phyloP scores from a whole-genome alignment of 2,888 invertebrate species.

The Erebia ligea region DNA sequence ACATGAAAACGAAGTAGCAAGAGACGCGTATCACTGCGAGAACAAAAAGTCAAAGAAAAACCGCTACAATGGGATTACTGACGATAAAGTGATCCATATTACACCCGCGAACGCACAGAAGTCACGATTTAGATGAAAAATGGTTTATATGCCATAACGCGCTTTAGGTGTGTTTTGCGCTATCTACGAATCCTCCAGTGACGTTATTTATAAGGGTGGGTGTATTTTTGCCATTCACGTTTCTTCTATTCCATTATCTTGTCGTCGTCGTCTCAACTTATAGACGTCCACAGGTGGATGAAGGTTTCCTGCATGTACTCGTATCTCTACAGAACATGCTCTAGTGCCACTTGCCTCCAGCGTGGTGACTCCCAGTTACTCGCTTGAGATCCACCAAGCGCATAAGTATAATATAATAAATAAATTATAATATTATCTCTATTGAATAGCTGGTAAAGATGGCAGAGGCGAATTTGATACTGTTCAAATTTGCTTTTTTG shows the following conservation, averaged over 20 bases:
- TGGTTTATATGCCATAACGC: slow-evolving; percentile 60
- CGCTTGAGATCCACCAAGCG: too few relatives aligned
- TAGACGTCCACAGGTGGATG: too few relatives aligned
- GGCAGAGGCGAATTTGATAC: too few relatives aligned
- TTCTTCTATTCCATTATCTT: background rate
- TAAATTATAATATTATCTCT: too few relatives aligned
- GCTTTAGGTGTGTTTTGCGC: slow-evolving; percentile 43
- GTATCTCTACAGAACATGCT: too few relatives aligned
- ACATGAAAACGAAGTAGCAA: slow-evolving; percentile 53
- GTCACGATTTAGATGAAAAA: slow-evolving; percentile 70
- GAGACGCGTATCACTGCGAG: slow-evolving; percentile 28
- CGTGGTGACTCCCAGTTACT: too few relatives aligned
- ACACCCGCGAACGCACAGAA: slow-evolving; percentile 61
- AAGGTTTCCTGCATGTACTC: too few relatives aligned
- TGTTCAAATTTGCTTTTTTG: too few relatives aligned
- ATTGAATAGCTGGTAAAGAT: too few relatives aligned
- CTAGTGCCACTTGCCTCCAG: too few relatives aligned
- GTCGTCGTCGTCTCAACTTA: too few relatives aligned
- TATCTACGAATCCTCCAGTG: slow-evolving; percentile 38
- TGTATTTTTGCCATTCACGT: background rate
- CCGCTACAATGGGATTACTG: slow-evolving; percentile 59
- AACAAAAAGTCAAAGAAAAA: slow-evolving; percentile 47
- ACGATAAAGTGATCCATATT: slow-evolving; percentile 68
- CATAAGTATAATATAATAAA: too few relatives aligned
- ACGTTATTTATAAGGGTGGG: slow-evolving; percentile 45